A percentile compares a stretch with the other conserved stretches of the same genome.
Evolutionary conservation across 2,888 invertebrate genomes (phyloP).

Genomic region (Cephus nigrinus): DNA sequence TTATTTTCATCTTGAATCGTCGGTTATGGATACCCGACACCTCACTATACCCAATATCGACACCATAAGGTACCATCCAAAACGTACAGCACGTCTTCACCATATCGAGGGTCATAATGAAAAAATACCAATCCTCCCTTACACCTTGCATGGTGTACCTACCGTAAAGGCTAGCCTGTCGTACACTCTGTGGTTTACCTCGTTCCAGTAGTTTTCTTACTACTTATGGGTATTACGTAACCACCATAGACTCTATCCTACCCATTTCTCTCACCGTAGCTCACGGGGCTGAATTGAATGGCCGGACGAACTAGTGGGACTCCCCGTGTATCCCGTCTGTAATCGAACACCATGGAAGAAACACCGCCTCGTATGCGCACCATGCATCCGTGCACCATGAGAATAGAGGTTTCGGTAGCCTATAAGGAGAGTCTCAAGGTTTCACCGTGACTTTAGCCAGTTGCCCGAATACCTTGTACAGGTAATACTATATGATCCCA

Average conservation of each 20-base stretch:
- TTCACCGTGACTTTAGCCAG: background rate
- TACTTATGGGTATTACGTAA: background rate
- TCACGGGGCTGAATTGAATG: background rate
- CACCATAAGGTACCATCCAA: background rate
- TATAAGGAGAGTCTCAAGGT: background rate
- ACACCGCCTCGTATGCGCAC: background rate
- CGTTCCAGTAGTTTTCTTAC: background rate
- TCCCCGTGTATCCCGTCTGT: background rate
- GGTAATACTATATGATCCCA: background rate
- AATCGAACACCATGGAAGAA: background rate
- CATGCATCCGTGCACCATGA: background rate
- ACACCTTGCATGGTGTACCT: background rate
- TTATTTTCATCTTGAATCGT: constrained; percentile 43
- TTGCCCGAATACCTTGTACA: background rate
- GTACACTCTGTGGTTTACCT: background rate
- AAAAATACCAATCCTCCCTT: background rate
- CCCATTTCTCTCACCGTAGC: background rate
- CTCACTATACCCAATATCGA: constrained; percentile 10
- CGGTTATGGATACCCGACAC: constrained; percentile 35
- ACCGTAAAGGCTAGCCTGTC: background rate
- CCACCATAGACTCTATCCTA: background rate
- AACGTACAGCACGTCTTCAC: background rate
- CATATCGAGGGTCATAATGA: background rate
- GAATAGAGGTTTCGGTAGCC: background rate
- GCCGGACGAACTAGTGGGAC: background rate